Conservation (phyloP, 2,888 invertebrate species). For the Pterostichus niger region DNA sequence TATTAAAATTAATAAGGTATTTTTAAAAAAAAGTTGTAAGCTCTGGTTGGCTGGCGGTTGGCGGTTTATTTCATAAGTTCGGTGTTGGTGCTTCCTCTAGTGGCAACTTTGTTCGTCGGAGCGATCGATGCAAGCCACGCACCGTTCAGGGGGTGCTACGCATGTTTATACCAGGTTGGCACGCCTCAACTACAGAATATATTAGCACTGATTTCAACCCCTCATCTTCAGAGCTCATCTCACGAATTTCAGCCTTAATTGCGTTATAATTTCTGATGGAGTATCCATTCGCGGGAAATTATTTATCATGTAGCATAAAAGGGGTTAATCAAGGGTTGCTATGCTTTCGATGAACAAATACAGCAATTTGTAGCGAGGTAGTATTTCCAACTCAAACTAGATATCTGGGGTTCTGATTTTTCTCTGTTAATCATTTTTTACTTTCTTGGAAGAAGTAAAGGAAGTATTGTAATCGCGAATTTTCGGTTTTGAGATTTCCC, state of each 20-base stretch:
- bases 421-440: no score
- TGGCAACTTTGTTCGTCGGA: no score
- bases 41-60: not conserved
- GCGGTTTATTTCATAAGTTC: no score
- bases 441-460: no score
- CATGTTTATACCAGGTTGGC: constrained; percentile 9
- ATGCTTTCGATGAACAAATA: constrained; percentile 1
- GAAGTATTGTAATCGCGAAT: no score
- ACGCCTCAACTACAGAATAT: constrained; percentile 24
- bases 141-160: constrained; percentile 4
- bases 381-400: not conserved
- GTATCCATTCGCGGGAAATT: constrained; percentile 8
- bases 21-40: no score
- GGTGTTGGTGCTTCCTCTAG: no score
- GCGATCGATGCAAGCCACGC: constrained; percentile 21
- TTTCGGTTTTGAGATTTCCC: no score
- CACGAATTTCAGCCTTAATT: not conserved
- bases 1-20: no score
- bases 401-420: no score
- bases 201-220: constrained; percentile 29
- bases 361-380: not conserved
- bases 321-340: not conserved
- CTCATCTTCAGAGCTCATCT: not conserved
- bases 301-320: constrained; percentile 13
- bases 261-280: constrained; percentile 23